phyloP scores from a whole-genome alignment of 2,113 vertebrate genomes.

The Tragelaphus imberbis region DNA sequence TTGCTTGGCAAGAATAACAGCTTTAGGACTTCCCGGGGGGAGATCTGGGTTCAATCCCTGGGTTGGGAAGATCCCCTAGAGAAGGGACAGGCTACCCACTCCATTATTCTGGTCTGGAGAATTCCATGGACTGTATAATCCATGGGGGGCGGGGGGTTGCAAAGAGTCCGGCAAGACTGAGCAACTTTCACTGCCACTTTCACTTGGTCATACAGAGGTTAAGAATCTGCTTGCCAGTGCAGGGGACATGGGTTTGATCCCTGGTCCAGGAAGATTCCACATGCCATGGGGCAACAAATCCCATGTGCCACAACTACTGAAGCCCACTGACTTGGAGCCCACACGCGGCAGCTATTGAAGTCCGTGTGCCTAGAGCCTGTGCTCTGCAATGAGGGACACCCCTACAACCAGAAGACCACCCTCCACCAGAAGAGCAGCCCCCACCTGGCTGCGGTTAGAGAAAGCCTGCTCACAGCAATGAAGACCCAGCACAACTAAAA shows the following conservation, averaged over 20 bases:
- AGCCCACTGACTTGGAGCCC: neutral
- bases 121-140: neutral
- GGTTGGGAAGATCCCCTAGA: neutral
- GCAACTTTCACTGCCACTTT: neutral
- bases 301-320: neutral
- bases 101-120: neutral
- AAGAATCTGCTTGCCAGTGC: fast-evolving
- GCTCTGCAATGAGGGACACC: neutral
- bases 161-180: neutral
- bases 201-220: neutral
- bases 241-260: neutral
- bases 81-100: neutral
- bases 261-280: neutral
- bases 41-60: neutral
- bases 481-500: neutral
- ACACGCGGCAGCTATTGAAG: fast-evolving
- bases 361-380: neutral
- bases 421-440: neutral
- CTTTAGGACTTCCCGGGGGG: neutral
- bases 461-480: neutral
- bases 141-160: fast-evolving
- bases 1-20: neutral
- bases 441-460: neutral
- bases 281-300: neutral
- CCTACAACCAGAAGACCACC: neutral